These are phyloP conservation scores for Ichneumon xanthorius DNA, from an alignment of 2,888 invertebrate species.

Conservation along the genomic window DNA sequence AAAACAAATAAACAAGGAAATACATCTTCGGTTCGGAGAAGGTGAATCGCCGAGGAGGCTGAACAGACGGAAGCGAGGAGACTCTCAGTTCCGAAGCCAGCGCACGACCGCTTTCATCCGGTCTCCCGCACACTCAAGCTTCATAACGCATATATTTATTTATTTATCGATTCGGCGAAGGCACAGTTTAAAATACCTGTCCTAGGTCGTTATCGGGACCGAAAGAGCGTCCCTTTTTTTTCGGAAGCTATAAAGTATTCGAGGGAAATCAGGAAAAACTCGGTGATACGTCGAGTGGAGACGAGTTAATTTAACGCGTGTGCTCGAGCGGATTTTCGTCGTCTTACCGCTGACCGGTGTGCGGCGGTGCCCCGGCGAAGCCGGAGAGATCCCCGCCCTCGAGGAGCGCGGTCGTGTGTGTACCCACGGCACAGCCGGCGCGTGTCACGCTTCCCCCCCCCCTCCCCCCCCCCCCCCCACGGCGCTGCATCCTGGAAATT, in stretches of 20 bases:
- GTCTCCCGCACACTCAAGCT: neutral
- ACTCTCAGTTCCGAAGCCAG: neutral
- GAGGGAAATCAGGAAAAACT: neutral
- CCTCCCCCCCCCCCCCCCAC: neutral
- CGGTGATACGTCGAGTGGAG: neutral
- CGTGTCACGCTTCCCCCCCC: slow-evolving; percentile 50
- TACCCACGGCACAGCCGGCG: slow-evolving; percentile 45
- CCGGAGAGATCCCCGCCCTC: slow-evolving; percentile 58
- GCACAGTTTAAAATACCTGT: slow-evolving; percentile 7
- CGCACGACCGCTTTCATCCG: slow-evolving; percentile 5
- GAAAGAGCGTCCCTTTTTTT: neutral
- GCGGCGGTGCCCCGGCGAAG: slow-evolving; percentile 8
- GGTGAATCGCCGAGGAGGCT: neutral
- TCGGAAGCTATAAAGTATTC: neutral
- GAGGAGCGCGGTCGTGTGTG: slow-evolving; percentile 10
- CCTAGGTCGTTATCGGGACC: slow-evolving; percentile 24
- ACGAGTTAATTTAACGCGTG: slow-evolving; percentile 16
- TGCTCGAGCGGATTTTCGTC: slow-evolving; percentile 22
- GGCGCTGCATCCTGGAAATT: slow-evolving; percentile 37
- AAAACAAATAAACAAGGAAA: neutral
- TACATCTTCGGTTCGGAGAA: neutral
- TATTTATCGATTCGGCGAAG: slow-evolving; percentile 57
- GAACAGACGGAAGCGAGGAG: neutral
- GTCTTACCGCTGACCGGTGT: slow-evolving; percentile 6
- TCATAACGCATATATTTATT: slow-evolving; percentile 34